Evolutionary conservation across 2,113 vertebrate genomes (phyloP).

Genomic region (Tychaedon coryphoeus): DNA sequence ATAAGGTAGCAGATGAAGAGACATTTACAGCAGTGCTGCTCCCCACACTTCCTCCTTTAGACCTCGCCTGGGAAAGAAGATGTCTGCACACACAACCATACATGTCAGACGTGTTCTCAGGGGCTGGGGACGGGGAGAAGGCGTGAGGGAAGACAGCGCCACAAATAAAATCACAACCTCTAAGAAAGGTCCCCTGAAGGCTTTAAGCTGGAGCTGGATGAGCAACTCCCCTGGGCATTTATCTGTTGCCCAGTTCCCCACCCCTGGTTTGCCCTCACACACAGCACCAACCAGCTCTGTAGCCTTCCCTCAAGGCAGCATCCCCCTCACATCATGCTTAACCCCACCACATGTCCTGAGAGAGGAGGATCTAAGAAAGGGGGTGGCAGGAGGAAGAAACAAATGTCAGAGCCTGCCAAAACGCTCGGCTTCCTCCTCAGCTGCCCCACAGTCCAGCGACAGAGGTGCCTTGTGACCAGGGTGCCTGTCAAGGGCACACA

Average conservation of each 20-base stretch:
- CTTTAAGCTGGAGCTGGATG: background rate
- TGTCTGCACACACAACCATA: background rate
- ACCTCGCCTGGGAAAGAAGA: background rate
- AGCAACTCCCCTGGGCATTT: background rate
- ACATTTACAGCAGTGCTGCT: background rate
- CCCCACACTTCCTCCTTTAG: constrained; percentile 40
- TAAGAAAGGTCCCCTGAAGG: background rate
- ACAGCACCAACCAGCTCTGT: background rate
- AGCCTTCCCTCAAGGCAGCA: background rate
- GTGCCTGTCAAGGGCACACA: background rate
- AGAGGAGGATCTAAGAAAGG: background rate
- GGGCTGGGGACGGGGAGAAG: background rate
- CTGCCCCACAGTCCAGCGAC: background rate
- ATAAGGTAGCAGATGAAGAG: background rate
- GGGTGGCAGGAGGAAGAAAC: background rate
- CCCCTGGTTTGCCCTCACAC: background rate
- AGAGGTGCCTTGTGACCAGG: background rate
- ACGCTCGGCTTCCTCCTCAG: background rate
- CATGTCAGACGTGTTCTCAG: background rate
- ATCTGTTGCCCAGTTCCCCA: background rate
- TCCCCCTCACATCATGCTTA: background rate
- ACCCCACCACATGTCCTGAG: background rate
- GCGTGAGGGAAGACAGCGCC: background rate
- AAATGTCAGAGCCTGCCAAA: fast-evolving
- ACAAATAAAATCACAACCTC: fast-evolving